phyloP scores from a whole-genome alignment of 2,888 invertebrate genomes.

The Spilarctia lutea region DNA sequence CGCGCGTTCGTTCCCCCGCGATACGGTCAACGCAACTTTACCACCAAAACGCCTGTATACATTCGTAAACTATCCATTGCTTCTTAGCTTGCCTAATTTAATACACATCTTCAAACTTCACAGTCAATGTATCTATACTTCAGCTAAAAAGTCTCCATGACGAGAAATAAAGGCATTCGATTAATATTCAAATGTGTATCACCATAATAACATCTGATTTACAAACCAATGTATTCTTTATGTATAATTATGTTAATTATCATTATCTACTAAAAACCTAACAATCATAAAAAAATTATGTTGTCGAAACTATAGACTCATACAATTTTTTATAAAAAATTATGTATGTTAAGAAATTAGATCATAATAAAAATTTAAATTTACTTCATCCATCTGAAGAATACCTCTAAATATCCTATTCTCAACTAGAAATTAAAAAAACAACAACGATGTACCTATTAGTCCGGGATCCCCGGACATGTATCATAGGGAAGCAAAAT shows the following conservation, averaged over 20 bases:
- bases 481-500: too few relatives aligned
- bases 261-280: not conserved
- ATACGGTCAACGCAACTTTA: conserved; percentile 68
- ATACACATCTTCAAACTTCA: not conserved
- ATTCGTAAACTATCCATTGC: not conserved
- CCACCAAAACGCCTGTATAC: conserved; percentile 28
- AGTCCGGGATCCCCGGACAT: too few relatives aligned
- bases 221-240: conserved; percentile 5
- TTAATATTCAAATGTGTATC: conserved; percentile 2
- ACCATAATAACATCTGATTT: conserved; percentile 2
- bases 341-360: too few relatives aligned
- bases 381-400: too few relatives aligned
- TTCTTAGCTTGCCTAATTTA: not conserved
- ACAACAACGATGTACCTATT: too few relatives aligned
- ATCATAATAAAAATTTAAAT: too few relatives aligned
- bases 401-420: too few relatives aligned
- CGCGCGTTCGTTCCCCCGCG: conserved; percentile 74
- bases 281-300: not conserved
- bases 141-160: not conserved
- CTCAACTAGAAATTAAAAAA: too few relatives aligned
- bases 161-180: not conserved
- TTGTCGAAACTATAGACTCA: not conserved
- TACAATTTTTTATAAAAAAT: too few relatives aligned
- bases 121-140: not conserved
- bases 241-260: not conserved